Evolutionary conservation across 2,888 invertebrate species (phyloP), one percentile per base, ranked within the genome.

Genomic region (Sesia bembeciformis): DNA sequence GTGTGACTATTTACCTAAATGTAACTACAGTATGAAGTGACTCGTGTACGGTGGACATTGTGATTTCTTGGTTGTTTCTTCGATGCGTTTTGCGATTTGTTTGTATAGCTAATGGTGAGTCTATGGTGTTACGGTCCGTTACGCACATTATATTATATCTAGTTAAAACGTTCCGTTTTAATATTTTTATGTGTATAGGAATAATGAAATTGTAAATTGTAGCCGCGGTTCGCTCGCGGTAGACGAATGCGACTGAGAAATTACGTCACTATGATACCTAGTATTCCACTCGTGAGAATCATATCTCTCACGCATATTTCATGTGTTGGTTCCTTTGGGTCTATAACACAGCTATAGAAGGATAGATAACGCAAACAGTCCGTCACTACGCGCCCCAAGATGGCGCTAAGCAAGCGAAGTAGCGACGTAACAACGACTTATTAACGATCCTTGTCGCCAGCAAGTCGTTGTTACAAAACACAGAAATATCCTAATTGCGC

Each of bases 171-270:
- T 81, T 81, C 68, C 70, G 78, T 83, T 84, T 79, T 74, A 73
- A 74, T 78, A 54, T 76, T 79, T 82, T 81, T 80, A 81, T 76
- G 81, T 79, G 77, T 81, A 78, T 81, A 83, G 78, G 65, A 70
- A 62, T 81, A 76, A 76, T 69, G 62, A 69, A 46, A 52, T 52
- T 55, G 56, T 58, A 58, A 52, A 53, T 55, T 51, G 53, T 51
- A 55, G 52, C 57, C 56, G 58, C 56, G 58, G 55, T 57, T 57
- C 40, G 49, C 53, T 53, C 55, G 54, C 57, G 56, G 56, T 49
- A 51, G 40, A 39, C 50, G 52, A 54, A 55, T 56, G 57, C 58
- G 60, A 61, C 58, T 61, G 61, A 57, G 60, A 58, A 55, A 58
- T 60, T 58, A 57, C n/a, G 53, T 40, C 5, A 50, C 46, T 49